These are phyloP conservation scores for Lordiphosa fenestrarum DNA, from an alignment of 2,888 invertebrate genomes.

Conservation along the genomic window DNA sequence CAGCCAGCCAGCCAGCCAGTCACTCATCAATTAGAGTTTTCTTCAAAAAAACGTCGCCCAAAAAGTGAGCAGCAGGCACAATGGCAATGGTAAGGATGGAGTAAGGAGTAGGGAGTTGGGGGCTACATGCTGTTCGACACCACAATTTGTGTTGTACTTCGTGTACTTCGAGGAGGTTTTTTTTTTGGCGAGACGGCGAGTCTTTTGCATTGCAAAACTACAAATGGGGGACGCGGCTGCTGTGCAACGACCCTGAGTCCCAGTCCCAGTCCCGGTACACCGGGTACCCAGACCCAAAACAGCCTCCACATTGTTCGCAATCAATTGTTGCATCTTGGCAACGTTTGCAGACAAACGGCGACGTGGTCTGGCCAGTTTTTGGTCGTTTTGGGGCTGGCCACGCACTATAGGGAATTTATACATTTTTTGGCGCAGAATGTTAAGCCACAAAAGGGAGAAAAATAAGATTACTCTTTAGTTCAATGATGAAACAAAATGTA, in stretches of 20 bases:
- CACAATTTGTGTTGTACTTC: slow-evolving; percentile 74
- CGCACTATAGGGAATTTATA: no score
- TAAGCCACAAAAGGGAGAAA: no score
- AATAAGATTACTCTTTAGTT: no score
- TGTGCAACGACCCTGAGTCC: slow-evolving; percentile 60
- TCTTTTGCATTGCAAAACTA: slow-evolving; percentile 67
- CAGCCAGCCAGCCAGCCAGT: slow-evolving; percentile 20
- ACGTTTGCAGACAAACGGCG: slow-evolving; percentile 48
- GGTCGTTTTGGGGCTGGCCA: slow-evolving; percentile 10
- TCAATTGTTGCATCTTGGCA: slow-evolving; percentile 77
- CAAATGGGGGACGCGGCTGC: slow-evolving; percentile 50
- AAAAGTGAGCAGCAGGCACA: slow-evolving; percentile 25
- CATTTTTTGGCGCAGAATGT: no score
- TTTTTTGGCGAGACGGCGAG: slow-evolving; percentile 24
- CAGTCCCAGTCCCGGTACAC: slow-evolving; percentile 24
- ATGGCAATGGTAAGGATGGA: slow-evolving; percentile 23
- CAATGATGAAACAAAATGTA: no score
- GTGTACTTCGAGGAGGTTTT: slow-evolving; percentile 36
- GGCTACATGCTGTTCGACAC: slow-evolving; percentile 77
- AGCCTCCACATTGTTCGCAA: slow-evolving; percentile 49
- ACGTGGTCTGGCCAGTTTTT: slow-evolving; percentile 37
- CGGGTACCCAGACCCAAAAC: slow-evolving; percentile 25
- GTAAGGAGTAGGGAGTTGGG: neutral
- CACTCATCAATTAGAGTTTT: slow-evolving; percentile 61
- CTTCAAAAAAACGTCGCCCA: slow-evolving; percentile 23